Evolutionary conservation across 2,888 invertebrate genomes (phyloP).

Genomic region (Marronus borbonicus): DNA sequence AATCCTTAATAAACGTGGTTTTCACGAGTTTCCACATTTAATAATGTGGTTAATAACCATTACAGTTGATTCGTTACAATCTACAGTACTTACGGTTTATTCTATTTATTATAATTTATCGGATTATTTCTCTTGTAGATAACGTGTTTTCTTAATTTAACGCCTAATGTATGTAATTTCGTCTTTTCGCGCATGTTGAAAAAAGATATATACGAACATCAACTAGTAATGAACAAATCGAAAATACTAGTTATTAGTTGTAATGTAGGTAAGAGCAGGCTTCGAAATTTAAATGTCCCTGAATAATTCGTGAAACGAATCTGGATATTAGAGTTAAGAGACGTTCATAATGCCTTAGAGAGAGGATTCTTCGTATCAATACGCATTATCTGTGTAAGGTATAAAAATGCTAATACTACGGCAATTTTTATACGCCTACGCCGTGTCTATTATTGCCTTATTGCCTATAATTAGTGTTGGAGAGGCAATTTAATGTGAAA

Average conservation of each 20-base stretch:
- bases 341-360: too few species aligned
- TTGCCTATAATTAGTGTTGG: too few species aligned
- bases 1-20: too few species aligned
- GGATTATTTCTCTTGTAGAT: neutral
- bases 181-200: neutral
- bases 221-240: neutral
- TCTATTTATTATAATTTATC: neutral
- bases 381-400: too few species aligned
- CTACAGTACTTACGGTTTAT: neutral
- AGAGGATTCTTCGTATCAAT: too few species aligned
- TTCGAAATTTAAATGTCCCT: neutral
- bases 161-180: neutral
- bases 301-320: neutral
- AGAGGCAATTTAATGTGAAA: too few species aligned
- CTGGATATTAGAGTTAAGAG: neutral
- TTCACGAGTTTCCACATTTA: neutral
- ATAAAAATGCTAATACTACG: too few species aligned
- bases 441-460: too few species aligned
- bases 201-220: neutral
- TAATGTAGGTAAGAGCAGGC: neutral
- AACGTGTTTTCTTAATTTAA: neutral
- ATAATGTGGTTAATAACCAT: neutral
- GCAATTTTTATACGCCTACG: too few species aligned
- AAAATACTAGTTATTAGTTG: neutral
- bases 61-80: neutral